Evolutionary conservation across 1,140 invertebrate genomes (phyloP).

Genomic region (Forficula auricularia): DNA sequence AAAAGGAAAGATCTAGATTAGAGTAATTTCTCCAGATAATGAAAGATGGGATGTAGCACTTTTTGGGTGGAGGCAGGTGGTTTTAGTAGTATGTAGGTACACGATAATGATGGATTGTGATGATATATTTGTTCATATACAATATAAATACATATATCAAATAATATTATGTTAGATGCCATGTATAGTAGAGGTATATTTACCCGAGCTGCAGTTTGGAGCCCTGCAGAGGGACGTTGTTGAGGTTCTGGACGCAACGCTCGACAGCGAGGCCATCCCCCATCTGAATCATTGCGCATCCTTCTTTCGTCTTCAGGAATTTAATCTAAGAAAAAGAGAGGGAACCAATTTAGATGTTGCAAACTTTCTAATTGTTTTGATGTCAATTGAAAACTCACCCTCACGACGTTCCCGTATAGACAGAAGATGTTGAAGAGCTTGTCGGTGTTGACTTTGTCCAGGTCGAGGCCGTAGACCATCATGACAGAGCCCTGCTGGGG

Average conservation of each 20-base stretch:
- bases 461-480: conserved; percentile 95
- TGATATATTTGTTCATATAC: neutral
- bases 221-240: conserved; percentile 48
- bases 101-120: too few relatives aligned
- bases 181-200: too few relatives aligned
- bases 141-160: neutral
- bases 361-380: too few relatives aligned
- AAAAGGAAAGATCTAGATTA: too few relatives aligned
- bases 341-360: neutral
- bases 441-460: conserved; percentile 85
- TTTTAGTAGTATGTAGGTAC: too few relatives aligned
- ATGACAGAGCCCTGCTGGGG: conserved; percentile 72
- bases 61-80: too few relatives aligned
- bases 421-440: conserved; percentile 98
- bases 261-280: conserved; percentile 88
- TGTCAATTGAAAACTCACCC: too few relatives aligned
- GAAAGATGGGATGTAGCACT: too few relatives aligned
- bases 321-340: conserved; percentile 57
- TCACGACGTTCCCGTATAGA: conserved; percentile 92
- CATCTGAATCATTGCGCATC: conserved; percentile 99
- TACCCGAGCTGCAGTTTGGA: conserved; percentile 30
- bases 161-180: neutral
- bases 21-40: too few relatives aligned
- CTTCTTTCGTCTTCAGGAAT: conserved; percentile 96
- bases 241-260: conserved; percentile 82